Conservation (phyloP, 2,113 vertebrate species). For the Peromyscus californicus region DNA sequence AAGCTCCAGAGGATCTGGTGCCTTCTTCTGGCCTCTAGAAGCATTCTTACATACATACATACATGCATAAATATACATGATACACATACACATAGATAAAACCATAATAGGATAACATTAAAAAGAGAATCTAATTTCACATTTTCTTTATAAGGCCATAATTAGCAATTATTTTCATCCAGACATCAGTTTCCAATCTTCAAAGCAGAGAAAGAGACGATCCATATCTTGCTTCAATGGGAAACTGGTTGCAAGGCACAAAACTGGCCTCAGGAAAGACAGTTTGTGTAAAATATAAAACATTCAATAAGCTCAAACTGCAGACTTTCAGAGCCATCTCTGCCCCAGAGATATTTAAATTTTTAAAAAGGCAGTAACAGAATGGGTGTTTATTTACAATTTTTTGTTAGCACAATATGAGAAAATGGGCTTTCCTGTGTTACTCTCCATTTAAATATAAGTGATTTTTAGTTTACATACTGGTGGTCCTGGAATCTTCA, state of each 20-base stretch:
- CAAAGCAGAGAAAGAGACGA: not conserved
- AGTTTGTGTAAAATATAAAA: constrained; percentile 1
- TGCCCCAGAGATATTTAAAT: not conserved
- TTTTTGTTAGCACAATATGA: not conserved
- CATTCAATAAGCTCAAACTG: not conserved
- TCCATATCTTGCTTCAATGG: not conserved
- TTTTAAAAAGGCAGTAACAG: not conserved
- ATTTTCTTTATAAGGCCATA: not conserved
- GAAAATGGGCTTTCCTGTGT: not conserved
- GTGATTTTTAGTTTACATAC: constrained; percentile 65
- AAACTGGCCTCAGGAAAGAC: not conserved
- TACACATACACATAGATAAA: not conserved
- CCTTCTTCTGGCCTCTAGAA: not conserved
- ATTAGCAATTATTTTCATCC: not conserved
- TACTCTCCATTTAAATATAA: not conserved
- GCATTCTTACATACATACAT: not conserved
- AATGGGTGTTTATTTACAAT: not conserved
- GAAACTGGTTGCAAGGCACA: not conserved
- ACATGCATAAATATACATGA: not conserved
- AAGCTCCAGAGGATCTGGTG: fast-evolving
- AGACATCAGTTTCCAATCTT: not conserved
- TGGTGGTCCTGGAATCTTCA: fast-evolving
- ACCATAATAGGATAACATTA: not conserved
- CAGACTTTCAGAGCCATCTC: not conserved
- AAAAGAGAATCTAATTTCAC: not conserved